Conservation (phyloP, 2,888 invertebrate species). For the Muschampia staudingeri region DNA sequence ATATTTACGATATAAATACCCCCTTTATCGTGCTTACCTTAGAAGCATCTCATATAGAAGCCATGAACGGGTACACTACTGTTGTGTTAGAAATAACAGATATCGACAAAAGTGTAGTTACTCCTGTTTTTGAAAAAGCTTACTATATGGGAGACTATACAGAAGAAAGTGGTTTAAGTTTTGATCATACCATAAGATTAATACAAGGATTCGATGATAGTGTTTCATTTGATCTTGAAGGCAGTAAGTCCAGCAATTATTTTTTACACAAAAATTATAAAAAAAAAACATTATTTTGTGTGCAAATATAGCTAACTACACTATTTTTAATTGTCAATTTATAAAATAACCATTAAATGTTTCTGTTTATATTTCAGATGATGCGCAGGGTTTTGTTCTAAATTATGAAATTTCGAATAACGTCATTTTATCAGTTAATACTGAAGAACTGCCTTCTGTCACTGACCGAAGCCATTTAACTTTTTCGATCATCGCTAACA, state of each 20-base stretch:
- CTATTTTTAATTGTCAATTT: background rate
- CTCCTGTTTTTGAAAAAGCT: constrained; percentile 68
- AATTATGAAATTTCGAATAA: constrained; percentile 58
- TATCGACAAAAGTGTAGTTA: constrained; percentile 41
- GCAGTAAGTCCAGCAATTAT: constrained; percentile 67
- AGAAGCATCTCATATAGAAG: constrained; percentile 60
- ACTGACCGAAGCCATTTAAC: constrained; percentile 64
- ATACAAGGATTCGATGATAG: constrained; percentile 71
- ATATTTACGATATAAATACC: constrained; percentile 33
- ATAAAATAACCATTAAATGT: background rate
- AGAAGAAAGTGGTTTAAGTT: constrained; percentile 66
- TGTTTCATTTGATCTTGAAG: constrained; percentile 70
- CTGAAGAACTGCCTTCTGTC: constrained; percentile 53
- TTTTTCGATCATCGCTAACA: constrained; percentile 69
- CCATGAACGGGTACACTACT: constrained; percentile 62
- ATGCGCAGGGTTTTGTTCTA: constrained; percentile 67
- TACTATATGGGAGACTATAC: constrained; percentile 72
- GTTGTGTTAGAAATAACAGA: constrained; percentile 63
- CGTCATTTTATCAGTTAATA: constrained; percentile 51
- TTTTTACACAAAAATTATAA: background rate
- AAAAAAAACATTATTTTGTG: background rate
- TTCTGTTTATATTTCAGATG: constrained; percentile 64
- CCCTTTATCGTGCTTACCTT: constrained; percentile 64
- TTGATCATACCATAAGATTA: constrained; percentile 69
- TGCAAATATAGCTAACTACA: too few species aligned